A percentile compares a stretch with the other conserved stretches of the same genome.
These are phyloP conservation scores for Trididemnum miniatum DNA, from an alignment of 23 tunicate species.

Conservation along the genomic window DNA sequence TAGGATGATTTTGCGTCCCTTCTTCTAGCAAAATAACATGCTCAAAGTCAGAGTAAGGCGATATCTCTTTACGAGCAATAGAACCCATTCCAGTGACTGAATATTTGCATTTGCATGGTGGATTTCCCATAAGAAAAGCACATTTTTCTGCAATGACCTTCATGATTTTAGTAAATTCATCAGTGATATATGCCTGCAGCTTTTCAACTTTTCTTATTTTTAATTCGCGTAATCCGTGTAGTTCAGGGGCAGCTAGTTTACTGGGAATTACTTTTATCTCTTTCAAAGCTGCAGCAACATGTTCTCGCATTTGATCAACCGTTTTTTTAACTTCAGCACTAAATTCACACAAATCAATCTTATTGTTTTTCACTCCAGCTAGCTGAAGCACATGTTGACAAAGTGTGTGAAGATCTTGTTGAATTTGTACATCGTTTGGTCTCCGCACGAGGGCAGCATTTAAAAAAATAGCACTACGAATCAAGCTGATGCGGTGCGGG, in stretches of 20 bases:
- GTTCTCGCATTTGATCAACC: background rate
- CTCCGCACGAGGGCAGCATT: conserved; percentile 5
- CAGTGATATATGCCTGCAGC: background rate
- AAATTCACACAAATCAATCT: background rate
- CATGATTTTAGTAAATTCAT: background rate
- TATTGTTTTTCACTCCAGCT: background rate
- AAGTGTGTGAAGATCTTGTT: background rate
- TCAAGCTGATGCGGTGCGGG: background rate
- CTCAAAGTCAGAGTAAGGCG: conserved; percentile 47
- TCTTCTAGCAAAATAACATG: conserved; percentile 31
- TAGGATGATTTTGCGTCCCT: background rate
- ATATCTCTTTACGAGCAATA: conserved; percentile 38
- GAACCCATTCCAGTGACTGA: conserved; percentile 46
- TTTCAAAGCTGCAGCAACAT: background rate
- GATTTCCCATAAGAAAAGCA: conserved; percentile 3
- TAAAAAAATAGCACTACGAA: conserved; percentile 13
- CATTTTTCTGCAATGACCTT: background rate
- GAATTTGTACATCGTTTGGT: background rate
- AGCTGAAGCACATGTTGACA: background rate
- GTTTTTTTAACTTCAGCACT: too few species aligned
- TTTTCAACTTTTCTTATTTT: background rate
- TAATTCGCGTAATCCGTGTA: background rate
- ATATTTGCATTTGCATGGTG: conserved; percentile 32
- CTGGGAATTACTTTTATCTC: background rate
- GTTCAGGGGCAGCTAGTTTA: background rate